Base-by-base conservation (phyloP, 1,140 invertebrate genomes). In the Drosophila pruinosa region DNA sequence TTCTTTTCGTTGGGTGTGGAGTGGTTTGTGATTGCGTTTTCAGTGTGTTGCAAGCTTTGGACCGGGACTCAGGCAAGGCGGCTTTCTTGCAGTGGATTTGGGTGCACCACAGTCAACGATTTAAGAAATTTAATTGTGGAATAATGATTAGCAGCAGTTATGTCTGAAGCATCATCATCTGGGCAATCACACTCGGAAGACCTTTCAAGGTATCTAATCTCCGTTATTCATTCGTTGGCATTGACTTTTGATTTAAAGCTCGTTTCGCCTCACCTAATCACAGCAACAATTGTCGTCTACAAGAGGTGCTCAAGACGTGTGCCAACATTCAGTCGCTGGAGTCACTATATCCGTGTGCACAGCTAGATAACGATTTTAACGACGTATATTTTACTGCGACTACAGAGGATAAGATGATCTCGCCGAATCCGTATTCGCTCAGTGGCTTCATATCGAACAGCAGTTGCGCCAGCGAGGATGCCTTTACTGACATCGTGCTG, bases 241-340 rank as follows among this genome's bases (percentile, higher is more conserved):
- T 26, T 5, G 10, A 22, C 8, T 1, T 8, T 54, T 2, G 14
- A 50, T 31, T 31, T 22, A 24, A 50, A 15, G 26, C 8, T 50
- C 4, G 8, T 39, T 45, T 28, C 45, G 3, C 1, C 7, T 4
- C 6, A 21, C 6, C 0, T 26, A 52, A 48, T 6, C 19, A 61
- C 56, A 71, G 69, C 26, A 74, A 86, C 48, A 73, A 57, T 12
- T 48, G 36, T 52, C 61, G 68, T 50, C 57, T 90, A 39, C 75
- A 85, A 56, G 78, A 79, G 53, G 73, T 90, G 34, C 64, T 90
- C 19, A 78, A 78, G 26, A 83, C 59, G 24, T 89, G 85, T 59
- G 85, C 78, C 2, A 83, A 79, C 22, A 79, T 89, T 36, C 80
- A 89, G 52, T 90, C 89, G 0, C 39, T 82, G 43, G 89, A 90